Base-by-base conservation (phyloP, 2,113 vertebrate genomes). In the Oncorhynchus mykiss region DNA sequence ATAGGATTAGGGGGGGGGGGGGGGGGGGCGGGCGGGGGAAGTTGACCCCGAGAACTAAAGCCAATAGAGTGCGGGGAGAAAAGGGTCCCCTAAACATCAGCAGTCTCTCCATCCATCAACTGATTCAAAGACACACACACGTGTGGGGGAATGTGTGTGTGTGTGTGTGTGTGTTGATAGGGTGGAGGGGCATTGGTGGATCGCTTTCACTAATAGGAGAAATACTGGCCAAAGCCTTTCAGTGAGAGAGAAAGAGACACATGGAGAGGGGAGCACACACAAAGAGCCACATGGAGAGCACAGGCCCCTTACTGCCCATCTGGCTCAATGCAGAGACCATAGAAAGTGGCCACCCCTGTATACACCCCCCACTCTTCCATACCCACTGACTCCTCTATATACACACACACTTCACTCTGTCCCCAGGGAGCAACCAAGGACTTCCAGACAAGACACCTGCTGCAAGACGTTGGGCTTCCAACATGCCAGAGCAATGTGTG, bases 1-100 rank as follows among this genome's bases (percentile, higher is more conserved):
- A 92, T 87, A 85, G 90, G 91, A 92, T 92, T 91, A 91, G 73
- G 81, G 70, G 9, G 27, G 5, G 67, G 81, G 74, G 64, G 68
- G 82, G 71, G 76, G n/a, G n/a, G 73, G 81, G 70, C 5, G 27
- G 5, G 67, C 80, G 74, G 64, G 68, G 82, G 71, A 76, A 65
- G 77, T 73, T 83, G 83, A 87, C 86, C 82, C 78, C 7, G 24
- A 73, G 67, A 51, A 72, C 79, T 57, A 49, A 76, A 84, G 85
- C 84, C 81, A 88, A 67, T 81, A 66, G 77, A 71, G 81, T 72
- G 13, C 64, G 39, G 54, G 70, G 76, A 76, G 80, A 78, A 59
- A 25, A 14, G 34, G 34, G 34, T 39, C 7, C 34, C 34, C 34
- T 39, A 39, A 39, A 39, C 34, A 22, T n/a, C 59, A 60, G n/a